phyloP scores from a whole-genome alignment of 2,113 vertebrate species.

The Desmodus rotundus region DNA sequence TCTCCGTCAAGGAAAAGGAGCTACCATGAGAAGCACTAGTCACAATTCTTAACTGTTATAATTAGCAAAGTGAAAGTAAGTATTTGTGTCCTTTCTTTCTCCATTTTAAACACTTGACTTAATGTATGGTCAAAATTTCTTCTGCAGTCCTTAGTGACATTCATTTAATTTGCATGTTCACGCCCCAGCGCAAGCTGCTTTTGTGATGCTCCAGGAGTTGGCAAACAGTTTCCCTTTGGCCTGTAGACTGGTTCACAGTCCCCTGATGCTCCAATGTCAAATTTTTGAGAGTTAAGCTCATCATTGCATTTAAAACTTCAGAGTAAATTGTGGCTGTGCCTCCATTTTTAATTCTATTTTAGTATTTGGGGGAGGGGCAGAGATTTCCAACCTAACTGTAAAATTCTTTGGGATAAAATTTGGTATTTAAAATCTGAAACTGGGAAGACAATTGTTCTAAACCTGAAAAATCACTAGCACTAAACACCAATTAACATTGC shows the following conservation, averaged over 20 bases:
- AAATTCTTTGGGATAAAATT: slow-evolving; percentile 20
- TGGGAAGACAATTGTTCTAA: background rate
- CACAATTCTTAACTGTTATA: background rate
- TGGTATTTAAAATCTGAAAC: slow-evolving; percentile 25
- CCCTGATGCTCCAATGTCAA: background rate
- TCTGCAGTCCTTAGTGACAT: background rate
- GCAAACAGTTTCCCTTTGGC: background rate
- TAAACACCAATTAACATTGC: background rate
- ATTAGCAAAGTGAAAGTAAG: background rate
- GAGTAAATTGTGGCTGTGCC: background rate
- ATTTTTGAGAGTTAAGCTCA: background rate
- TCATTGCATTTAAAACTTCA: background rate
- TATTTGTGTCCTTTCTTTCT: background rate
- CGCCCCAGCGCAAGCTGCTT: background rate
- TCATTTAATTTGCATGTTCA: slow-evolving; percentile 10
- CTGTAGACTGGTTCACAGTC: background rate
- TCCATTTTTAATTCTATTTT: background rate
- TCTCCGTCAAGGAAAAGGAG: background rate
- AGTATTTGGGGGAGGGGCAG: background rate
- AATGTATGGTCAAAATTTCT: background rate
- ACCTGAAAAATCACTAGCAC: background rate
- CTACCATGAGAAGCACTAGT: background rate
- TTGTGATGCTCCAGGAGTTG: background rate
- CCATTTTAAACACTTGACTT: background rate
- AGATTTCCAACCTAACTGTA: background rate